Evolutionary conservation across 1,140 invertebrate genomes (phyloP), one percentile per base, ranked within the genome.

Genomic region (Solenopsis invicta): DNA sequence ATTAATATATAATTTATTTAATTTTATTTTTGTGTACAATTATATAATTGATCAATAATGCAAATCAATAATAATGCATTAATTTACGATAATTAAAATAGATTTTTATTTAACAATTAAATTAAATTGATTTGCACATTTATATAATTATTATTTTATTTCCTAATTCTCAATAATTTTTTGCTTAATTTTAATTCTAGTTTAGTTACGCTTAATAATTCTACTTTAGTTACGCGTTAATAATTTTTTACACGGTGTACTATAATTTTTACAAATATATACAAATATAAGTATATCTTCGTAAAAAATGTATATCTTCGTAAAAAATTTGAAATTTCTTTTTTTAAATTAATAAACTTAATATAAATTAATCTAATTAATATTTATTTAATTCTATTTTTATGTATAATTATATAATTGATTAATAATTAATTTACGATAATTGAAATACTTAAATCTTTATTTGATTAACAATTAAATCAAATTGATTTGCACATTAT

Each of bases 261-360:
- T 56, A 21, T 21, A 56, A 21, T 72, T 72, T 72, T 1, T 54
- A 34, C 24, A 72, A 56, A 54, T 72, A 72, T n/a, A 12, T 71
- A 4, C 3, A 54, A 10, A 67, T 16, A 48, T 48, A 34, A n/a
- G 4, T 45, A 9, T 10, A 29, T n/a, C 12, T 41, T 48, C 1
- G 4, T 54, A 34, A 16, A 37, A 66, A 66, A 3, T 37, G 0
- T 64, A 41, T n/a, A n/a, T n/a, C n/a, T n/a, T n/a, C n/a, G n/a
- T n/a, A n/a, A n/a, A n/a, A 4, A 59, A 24, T 12, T 29, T 2
- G 4, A 24, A 50, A 56, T 8, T 72, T 54, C 54, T 4, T 74
- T 72, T 74, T n/a, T 0, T 1, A 54, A 9, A n/a, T 34, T 9
- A 29, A 12, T 24, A 66, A n/a, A n/a, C n/a, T n/a, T n/a, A 29